Conservation (phyloP, 2,888 invertebrate species). For the Coelogynopora nodosa region DNA sequence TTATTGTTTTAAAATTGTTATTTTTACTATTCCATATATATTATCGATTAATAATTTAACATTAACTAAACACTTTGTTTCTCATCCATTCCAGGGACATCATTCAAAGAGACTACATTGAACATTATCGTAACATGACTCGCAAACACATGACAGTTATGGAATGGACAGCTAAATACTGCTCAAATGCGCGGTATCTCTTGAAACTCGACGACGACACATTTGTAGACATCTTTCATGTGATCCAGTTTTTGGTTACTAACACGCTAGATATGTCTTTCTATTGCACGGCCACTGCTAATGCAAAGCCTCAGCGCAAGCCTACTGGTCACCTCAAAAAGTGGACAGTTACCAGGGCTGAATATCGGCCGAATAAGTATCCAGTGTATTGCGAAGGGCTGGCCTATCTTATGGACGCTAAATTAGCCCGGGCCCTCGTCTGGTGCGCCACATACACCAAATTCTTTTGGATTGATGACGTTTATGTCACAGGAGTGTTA, state of each 20-base stretch:
- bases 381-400: conserved; percentile 45
- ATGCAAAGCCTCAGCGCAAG: conserved; percentile 22
- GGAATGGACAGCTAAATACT: conserved; percentile 42
- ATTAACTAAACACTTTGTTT: no score
- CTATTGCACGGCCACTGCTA: conserved; percentile 22
- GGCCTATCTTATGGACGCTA: conserved; percentile 36
- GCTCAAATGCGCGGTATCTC: conserved; percentile 41
- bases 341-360: conserved; percentile 42
- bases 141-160: conserved; percentile 41
- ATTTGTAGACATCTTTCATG: conserved; percentile 44
- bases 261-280: not conserved
- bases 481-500: conserved; percentile 41
- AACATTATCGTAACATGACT: conserved; percentile 44
- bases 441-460: conserved; percentile 42
- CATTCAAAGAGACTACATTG: conserved; percentile 41
- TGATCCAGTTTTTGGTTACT: conserved; percentile 7
- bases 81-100: no score
- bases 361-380: conserved; percentile 32
- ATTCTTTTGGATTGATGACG: conserved; percentile 46
- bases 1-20: no score
- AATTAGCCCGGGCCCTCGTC: not conserved
- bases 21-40: no score
- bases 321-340: conserved; percentile 30
- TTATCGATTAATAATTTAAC: no score
- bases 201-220: conserved; percentile 44